phyloP scores from a whole-genome alignment of 2,113 vertebrate genomes.

The Rattus norvegicus region GRCr8 NC_086035.1:15268001-15268500 shows the following conservation, averaged over 20 bases:
- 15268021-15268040: slow-evolving; percentile 89
- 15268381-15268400: slow-evolving; percentile 87
- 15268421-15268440: slow-evolving; percentile 89
- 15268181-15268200: slow-evolving; percentile 87
- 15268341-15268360: slow-evolving; percentile 77
- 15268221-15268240: slow-evolving; percentile 89
- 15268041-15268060: slow-evolving; percentile 88
- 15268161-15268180: slow-evolving; percentile 90
- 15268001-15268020: slow-evolving; percentile 89
- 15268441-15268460: slow-evolving; percentile 87
- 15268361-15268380: slow-evolving; percentile 89
- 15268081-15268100: slow-evolving; percentile 88
- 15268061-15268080: slow-evolving; percentile 84
- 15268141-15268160: slow-evolving; percentile 89
- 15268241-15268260: slow-evolving; percentile 87
- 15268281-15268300: slow-evolving; percentile 85
- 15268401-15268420: slow-evolving; percentile 88
- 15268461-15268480: slow-evolving; percentile 86
- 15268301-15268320: slow-evolving; percentile 90
- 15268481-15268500: slow-evolving; percentile 85
- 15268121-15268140: slow-evolving; percentile 88
- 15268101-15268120: slow-evolving; percentile 86
- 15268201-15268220: slow-evolving; percentile 88
- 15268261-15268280: slow-evolving; percentile 83
- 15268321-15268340: slow-evolving; percentile 85